Base-by-base conservation (phyloP, 2,888 invertebrate species). In the Drosophila cognata region DNA sequence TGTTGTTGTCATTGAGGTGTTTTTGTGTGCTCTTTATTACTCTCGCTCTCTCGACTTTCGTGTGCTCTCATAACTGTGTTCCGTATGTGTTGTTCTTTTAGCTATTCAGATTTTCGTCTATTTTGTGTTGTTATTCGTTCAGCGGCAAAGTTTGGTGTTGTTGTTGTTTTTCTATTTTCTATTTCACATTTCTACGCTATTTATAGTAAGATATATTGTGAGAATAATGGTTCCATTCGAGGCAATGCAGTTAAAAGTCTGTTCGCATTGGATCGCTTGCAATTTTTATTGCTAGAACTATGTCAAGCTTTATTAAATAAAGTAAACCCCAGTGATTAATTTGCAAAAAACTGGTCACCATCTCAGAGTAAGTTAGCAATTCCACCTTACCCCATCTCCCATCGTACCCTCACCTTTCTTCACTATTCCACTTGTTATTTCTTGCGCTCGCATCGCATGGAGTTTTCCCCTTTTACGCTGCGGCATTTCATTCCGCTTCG, bases 321-420 rank as follows among this genome's bases (percentile, higher is more conserved):
- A 65, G 68, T 55, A 81, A 81, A 75, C 84, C 84, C 75, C 6
- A 67, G 82, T 69, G 82, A 76, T 82, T 82, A 82, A 82, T 82
- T 82, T 81, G 65, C 75, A 35, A 61, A 31, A 65, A 68, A 77
- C 73, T 67, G 59, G 51, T 38, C 75, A 71, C 67, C 66, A 50
- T 25, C 50, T 31, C 51, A 25, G 46, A 52, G 48, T 35, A 46
- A 38, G 25, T 35, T 50, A 50, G 25, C 18, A 21, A 5, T 25
- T 18, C 7, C 36, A n/a, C 13, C 43, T 18, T 52, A 50, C 28
- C 6, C n/a, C 41, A 29, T 16, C n/a, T 18, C 33, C 28, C n/a
- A 16, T 25, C 35, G 25, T 16, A 21, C 18, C 50, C 25, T 25
- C 7, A 11, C 10, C n/a, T 13, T 38, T 36, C 11, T 41, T 31